Evolutionary conservation across 2,113 vertebrate species (phyloP).

Genomic region (Piprites chloris): DNA sequence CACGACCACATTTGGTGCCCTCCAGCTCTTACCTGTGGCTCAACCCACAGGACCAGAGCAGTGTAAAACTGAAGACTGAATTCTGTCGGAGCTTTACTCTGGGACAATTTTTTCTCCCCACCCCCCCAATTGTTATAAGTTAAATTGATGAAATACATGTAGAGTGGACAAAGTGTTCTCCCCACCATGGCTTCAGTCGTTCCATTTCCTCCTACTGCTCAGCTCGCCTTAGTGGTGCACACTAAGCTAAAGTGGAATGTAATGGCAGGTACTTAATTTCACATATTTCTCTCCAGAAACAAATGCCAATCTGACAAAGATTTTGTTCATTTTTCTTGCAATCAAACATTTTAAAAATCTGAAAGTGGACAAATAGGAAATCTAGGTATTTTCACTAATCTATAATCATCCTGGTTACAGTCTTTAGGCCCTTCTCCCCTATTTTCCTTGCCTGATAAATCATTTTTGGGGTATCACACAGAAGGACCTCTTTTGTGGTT

Average conservation of each 20-base stretch:
- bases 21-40: background rate
- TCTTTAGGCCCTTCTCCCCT: background rate
- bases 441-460: background rate
- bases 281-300: background rate
- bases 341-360: background rate
- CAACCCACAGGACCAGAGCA: background rate
- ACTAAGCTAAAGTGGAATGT: background rate
- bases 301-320: background rate
- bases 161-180: background rate
- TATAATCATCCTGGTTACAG: background rate
- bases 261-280: background rate
- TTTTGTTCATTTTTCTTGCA: background rate
- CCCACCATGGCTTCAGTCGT: background rate
- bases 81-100: too few relatives aligned
- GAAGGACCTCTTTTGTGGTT: background rate
- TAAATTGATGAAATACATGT: background rate
- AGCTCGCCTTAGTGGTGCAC: background rate
- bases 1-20: background rate
- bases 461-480: background rate
- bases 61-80: background rate
- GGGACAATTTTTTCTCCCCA: too few relatives aligned
- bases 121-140: too few relatives aligned
- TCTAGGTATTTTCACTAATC: background rate
- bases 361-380: background rate
- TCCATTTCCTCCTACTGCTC: background rate